Conservation (phyloP, 2,888 invertebrate genomes). For the Aporophyla lueneburgensis region DNA sequence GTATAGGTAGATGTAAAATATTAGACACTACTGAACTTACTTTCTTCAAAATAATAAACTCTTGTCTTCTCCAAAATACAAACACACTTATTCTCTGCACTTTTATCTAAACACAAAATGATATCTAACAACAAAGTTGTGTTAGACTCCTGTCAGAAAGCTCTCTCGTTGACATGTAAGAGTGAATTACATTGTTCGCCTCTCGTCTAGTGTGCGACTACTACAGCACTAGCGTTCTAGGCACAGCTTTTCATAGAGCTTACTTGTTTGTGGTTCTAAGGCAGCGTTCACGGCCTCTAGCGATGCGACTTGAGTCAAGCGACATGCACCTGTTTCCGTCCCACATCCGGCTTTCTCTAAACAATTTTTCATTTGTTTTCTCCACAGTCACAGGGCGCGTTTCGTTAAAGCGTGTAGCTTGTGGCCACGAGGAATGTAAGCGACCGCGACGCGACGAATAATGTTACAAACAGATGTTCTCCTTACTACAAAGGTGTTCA, state of each 20-base stretch:
- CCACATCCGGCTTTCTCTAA: too few relatives aligned
- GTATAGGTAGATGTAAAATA: too few relatives aligned
- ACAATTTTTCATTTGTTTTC: too few relatives aligned
- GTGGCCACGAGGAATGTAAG: constrained; percentile 3
- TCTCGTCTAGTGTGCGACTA: constrained; percentile 29
- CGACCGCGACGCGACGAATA: constrained; percentile 29
- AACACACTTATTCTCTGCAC: neutral
- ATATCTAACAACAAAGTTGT: constrained; percentile 45
- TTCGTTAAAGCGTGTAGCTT: too few relatives aligned
- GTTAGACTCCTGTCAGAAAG: constrained; percentile 49
- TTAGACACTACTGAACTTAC: neutral
- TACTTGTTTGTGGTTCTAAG: constrained; percentile 32
- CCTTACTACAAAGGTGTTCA: constrained; percentile 26
- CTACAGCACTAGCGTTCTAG: neutral
- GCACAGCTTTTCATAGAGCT: neutral
- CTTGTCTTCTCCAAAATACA: neutral
- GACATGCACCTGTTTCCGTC: too few relatives aligned
- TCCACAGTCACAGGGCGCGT: too few relatives aligned
- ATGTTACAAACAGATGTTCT: constrained; percentile 13
- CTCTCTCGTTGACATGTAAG: constrained; percentile 46
- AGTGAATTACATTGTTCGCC: constrained; percentile 39
- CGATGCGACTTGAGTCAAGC: too few relatives aligned
- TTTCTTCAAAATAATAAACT: neutral
- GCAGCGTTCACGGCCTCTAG: too few relatives aligned
- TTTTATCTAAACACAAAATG: constrained; percentile 20